phyloP scores from a whole-genome alignment of 2,113 vertebrate species.

The Pteronura brasiliensis region DNA sequence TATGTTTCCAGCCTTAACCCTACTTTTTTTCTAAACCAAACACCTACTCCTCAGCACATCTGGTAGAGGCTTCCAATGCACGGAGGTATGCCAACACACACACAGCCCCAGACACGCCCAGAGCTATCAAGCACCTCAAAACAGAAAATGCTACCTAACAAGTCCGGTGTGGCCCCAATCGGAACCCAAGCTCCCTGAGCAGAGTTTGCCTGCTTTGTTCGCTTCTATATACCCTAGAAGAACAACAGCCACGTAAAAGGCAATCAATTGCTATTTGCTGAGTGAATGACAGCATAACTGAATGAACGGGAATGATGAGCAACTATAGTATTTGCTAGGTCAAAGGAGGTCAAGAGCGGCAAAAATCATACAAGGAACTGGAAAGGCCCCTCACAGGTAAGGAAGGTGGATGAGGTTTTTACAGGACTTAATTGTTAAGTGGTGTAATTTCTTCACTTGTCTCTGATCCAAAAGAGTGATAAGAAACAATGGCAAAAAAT shows the following conservation, averaged over 20 bases:
- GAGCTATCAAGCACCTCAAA: not conserved
- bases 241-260: not conserved
- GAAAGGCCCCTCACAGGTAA: not conserved
- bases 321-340: not conserved
- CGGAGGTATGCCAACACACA: not conserved
- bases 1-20: not conserved
- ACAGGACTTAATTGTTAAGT: not conserved
- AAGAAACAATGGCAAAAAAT: not conserved
- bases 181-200: not conserved
- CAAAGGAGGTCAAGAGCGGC: not conserved
- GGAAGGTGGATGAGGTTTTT: not conserved
- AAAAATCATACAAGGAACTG: not conserved
- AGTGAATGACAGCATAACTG: not conserved
- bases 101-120: not conserved
- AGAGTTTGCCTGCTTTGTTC: not conserved
- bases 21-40: not conserved
- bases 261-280: not conserved
- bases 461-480: not conserved
- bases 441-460: not conserved
- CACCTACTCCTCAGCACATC: not conserved
- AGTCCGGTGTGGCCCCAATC: not conserved
- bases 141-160: not conserved
- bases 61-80: not conserved
- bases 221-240: not conserved
- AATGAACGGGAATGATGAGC: not conserved